These are phyloP conservation scores for Alcis repandata DNA, from an alignment of 2,888 invertebrate genomes.

Conservation along the genomic window DNA sequence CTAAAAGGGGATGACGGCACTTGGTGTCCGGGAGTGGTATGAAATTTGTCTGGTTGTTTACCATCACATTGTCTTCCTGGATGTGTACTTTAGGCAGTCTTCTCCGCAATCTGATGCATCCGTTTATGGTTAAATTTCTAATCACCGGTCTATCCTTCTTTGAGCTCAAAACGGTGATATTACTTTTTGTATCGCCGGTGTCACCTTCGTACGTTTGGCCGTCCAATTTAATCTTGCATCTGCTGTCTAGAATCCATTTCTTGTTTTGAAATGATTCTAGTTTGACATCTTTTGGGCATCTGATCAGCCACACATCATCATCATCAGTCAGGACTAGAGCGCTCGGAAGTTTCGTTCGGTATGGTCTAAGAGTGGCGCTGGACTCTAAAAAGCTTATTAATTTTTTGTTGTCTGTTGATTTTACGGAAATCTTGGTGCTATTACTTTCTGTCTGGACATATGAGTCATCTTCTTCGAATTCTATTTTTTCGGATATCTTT, in stretches of 20 bases:
- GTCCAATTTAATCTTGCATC: conserved; percentile 70
- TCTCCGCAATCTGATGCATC: conserved; percentile 63
- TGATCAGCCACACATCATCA: conserved; percentile 73
- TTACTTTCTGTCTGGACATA: conserved; percentile 34
- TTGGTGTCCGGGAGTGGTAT: conserved; percentile 76
- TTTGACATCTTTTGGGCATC: conserved; percentile 66
- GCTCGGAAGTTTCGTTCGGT: conserved; percentile 40
- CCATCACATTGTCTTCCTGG: conserved; percentile 55
- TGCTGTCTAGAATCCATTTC: conserved; percentile 59
- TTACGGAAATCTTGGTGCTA: conserved; percentile 28
- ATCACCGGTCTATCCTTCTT: conserved; percentile 52
- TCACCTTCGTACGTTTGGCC: conserved; percentile 66
- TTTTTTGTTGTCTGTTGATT: conserved; percentile 41
- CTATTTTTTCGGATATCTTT: conserved; percentile 66
- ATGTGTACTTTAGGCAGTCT: conserved; percentile 71
- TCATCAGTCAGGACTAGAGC: conserved; percentile 55
- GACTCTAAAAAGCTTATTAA: conserved; percentile 58
- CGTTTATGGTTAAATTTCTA: conserved; percentile 56
- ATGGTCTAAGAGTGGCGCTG: conserved; percentile 55
- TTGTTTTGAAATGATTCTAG: conserved; percentile 56
- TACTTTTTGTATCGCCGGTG: conserved; percentile 50
- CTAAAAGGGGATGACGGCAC: conserved; percentile 76
- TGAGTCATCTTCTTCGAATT: conserved; percentile 64
- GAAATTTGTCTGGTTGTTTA: conserved; percentile 63
- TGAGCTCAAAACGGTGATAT: conserved; percentile 54